Evolutionary conservation across 2,113 vertebrate species (phyloP).

Genomic region (Erpornis zantholeuca): DNA sequence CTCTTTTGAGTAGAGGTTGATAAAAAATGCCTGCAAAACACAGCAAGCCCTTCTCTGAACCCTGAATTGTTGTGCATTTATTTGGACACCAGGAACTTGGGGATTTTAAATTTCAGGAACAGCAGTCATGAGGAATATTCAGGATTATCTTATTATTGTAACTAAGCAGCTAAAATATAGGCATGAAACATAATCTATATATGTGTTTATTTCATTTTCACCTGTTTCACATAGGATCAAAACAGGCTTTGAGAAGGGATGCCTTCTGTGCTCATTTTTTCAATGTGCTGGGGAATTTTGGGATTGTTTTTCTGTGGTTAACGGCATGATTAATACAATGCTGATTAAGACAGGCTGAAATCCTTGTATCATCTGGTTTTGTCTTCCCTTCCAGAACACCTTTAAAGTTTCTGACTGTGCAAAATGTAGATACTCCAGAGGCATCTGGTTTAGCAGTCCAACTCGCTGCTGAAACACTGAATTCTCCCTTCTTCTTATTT

Average conservation of each 20-base stretch:
- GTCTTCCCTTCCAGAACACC: background rate
- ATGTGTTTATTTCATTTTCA: background rate
- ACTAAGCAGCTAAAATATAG: background rate
- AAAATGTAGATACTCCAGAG: conserved; percentile 14
- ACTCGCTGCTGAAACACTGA: conserved; percentile 66
- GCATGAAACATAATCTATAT: background rate
- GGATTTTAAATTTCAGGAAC: background rate
- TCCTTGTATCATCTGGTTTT: background rate
- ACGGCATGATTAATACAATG: background rate
- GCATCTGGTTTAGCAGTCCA: conserved; percentile 28
- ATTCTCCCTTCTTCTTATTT: conserved; percentile 73
- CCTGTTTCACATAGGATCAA: background rate
- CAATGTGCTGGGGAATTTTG: background rate
- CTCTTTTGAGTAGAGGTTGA: background rate
- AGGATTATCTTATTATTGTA: background rate
- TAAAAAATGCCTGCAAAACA: background rate
- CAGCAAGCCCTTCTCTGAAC: background rate
- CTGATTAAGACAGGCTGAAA: background rate
- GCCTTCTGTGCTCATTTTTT: background rate
- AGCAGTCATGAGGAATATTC: background rate
- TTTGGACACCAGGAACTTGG: background rate
- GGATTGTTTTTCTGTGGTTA: conserved; percentile 2
- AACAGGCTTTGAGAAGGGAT: background rate
- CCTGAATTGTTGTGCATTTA: background rate
- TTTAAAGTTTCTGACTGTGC: background rate